A percentile compares a stretch with the other conserved stretches of the same genome.
These are phyloP conservation scores for Cyanoliseus patagonus DNA, from an alignment of 2,113 vertebrate genomes.

Conservation along the genomic window DNA sequence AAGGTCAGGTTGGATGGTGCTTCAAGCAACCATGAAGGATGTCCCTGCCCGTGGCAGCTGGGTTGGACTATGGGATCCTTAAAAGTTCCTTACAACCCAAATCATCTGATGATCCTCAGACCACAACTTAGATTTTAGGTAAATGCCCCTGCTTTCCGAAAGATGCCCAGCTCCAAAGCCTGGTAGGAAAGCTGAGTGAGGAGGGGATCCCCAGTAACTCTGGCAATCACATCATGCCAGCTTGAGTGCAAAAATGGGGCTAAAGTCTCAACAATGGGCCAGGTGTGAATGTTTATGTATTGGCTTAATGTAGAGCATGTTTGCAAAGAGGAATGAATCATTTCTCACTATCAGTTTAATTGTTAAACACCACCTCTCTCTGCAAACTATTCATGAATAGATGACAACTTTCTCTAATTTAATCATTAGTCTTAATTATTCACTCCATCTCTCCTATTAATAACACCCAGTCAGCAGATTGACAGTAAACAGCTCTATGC, in stretches of 20 bases:
- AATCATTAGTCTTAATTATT: conserved; percentile 62
- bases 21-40: background rate
- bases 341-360: conserved; percentile 27
- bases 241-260: background rate
- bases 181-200: background rate
- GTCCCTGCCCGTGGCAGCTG: background rate
- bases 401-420: conserved; percentile 46
- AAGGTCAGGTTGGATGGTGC: background rate
- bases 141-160: background rate
- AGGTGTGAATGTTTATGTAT: background rate
- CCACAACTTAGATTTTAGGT: background rate
- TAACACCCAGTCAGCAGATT: conserved; percentile 20
- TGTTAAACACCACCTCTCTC: background rate
- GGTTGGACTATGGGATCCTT: background rate
- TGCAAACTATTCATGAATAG: conserved; percentile 17
- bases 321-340: background rate
- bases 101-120: background rate
- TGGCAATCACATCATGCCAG: background rate
- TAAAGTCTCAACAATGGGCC: background rate
- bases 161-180: background rate
- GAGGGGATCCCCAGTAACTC: background rate
- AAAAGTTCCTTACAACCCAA: background rate
- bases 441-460: conserved; percentile 48
- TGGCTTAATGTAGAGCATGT: background rate
- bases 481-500: conserved; percentile 31